Evolutionary conservation across 2,888 invertebrate species (phyloP).

Genomic region (Dorcus parallelipipedus): DNA sequence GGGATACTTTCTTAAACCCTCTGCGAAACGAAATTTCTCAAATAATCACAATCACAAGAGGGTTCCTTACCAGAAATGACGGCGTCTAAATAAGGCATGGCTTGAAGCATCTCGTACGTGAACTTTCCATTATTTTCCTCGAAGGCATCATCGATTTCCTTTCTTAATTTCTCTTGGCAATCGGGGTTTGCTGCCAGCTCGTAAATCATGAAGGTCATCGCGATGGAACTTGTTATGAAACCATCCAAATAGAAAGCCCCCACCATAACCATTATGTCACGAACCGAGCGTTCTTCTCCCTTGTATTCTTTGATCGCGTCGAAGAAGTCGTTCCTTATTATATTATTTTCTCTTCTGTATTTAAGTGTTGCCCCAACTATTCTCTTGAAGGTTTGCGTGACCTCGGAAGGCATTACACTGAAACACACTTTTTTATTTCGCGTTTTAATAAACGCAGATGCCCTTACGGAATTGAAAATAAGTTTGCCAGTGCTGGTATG

Average conservation of each 20-base stretch:
- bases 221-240: constrained; percentile 49
- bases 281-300: constrained; percentile 28
- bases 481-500: constrained; percentile 6
- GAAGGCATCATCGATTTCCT: constrained; percentile 40
- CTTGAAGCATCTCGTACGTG: constrained; percentile 44
- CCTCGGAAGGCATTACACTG: constrained; percentile 8
- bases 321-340: constrained; percentile 45
- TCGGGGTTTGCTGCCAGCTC: constrained; percentile 44
- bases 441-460: not conserved
- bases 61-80: constrained; percentile 37
- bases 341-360: constrained; percentile 40
- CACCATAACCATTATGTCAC: constrained; percentile 39
- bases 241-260: constrained; percentile 49
- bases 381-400: constrained; percentile 12
- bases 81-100: constrained; percentile 49
- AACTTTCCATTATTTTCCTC: constrained; percentile 37
- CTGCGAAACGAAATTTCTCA: constrained; percentile 18
- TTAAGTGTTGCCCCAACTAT: constrained; percentile 39
- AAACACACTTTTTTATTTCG: not conserved
- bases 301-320: constrained; percentile 42
- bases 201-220: constrained; percentile 43
- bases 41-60: not conserved
- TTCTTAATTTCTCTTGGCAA: constrained; percentile 44
- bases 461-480: not conserved
- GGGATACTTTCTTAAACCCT: constrained; percentile 28